Percentiles rank a stretch among this genome's conserved stretches.
Evolutionary conservation across 2,113 vertebrate species (phyloP).

Genomic region (Motacilla alba): DNA sequence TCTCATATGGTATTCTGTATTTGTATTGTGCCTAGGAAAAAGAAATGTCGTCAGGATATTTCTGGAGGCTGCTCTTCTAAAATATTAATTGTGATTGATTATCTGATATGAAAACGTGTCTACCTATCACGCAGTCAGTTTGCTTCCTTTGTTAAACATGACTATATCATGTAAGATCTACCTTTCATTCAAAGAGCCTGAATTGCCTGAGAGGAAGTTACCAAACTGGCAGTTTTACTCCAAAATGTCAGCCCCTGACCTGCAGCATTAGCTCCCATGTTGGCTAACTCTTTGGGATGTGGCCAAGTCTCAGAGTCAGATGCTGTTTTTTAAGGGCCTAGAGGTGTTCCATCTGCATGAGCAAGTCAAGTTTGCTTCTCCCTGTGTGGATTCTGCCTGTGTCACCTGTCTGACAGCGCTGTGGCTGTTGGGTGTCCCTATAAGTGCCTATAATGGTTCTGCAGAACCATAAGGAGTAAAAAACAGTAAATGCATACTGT

Average conservation of each 20-base stretch:
- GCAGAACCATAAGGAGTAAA: background rate
- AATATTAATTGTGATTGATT: background rate
- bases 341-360: background rate
- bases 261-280: background rate
- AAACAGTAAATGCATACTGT: background rate
- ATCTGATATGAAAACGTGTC: background rate
- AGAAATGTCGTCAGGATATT: background rate
- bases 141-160: background rate
- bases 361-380: background rate
- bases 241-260: background rate
- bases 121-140: background rate
- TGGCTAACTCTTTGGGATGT: background rate
- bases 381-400: background rate
- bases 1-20: background rate
- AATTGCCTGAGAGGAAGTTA: background rate
- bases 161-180: background rate
- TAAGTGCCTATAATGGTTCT: background rate
- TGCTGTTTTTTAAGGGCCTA: background rate
- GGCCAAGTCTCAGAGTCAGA: background rate
- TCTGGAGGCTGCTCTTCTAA: background rate
- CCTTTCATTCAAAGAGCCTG: background rate
- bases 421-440: background rate
- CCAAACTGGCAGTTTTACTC: background rate
- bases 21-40: background rate
- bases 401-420: background rate